Percentiles rank a stretch among this genome's conserved stretches.
Conservation (phyloP, 2,888 invertebrate genomes). For the Strigamia transsilvanica region DNA sequence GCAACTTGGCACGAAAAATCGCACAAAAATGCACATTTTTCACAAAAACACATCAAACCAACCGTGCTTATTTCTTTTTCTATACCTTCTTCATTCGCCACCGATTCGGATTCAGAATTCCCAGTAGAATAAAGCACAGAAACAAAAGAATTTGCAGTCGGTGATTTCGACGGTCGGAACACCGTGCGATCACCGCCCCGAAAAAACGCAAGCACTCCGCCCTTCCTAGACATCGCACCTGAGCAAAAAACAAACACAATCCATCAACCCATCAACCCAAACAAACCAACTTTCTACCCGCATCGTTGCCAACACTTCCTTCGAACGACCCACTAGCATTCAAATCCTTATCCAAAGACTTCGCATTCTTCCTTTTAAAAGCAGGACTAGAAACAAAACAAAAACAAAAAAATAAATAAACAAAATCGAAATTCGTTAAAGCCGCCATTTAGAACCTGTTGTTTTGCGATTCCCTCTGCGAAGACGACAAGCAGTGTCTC, state of each 20-base stretch:
- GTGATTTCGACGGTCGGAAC: neutral
- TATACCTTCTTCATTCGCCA: neutral
- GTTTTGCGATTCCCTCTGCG: constrained; percentile 53
- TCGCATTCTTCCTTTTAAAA: constrained; percentile 52
- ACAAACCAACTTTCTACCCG: neutral
- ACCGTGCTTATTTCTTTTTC: neutral
- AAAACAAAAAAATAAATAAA: constrained; percentile 41
- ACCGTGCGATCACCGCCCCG: constrained; percentile 52
- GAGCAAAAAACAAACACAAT: neutral
- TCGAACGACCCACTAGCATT: neutral
- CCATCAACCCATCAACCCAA: neutral
- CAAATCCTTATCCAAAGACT: constrained; percentile 34
- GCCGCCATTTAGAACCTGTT: constrained; percentile 28
- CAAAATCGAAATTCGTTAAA: neutral
- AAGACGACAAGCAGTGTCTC: constrained; percentile 56
- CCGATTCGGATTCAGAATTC: neutral
- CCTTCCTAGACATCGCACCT: neutral
- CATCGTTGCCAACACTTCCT: neutral
- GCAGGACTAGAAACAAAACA: constrained; percentile 56
- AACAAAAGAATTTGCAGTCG: neutral
- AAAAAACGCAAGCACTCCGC: constrained; percentile 55
- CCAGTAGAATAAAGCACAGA: constrained; percentile 40
- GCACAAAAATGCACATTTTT: no score
- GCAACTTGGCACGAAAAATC: no score
- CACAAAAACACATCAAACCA: no score